Percentiles rank a stretch among this genome's conserved stretches.
phyloP scores from a whole-genome alignment of 1,140 invertebrate species.

The Battus philenor region DNA sequence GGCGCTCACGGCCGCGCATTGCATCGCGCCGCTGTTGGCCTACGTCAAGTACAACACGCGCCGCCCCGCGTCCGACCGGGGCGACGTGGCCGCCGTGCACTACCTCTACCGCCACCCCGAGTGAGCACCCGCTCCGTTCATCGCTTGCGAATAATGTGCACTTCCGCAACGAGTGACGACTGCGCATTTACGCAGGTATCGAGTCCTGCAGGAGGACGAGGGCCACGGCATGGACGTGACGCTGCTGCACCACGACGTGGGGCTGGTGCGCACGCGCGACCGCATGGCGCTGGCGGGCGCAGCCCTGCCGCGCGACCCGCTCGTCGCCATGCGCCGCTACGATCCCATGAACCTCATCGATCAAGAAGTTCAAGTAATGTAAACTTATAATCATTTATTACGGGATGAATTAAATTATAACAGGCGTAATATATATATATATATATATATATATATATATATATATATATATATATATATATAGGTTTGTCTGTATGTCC shows the following conservation, averaged over 20 bases:
- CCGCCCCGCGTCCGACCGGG: slow-evolving; percentile 28
- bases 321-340: slow-evolving; percentile 26
- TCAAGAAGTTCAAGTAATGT: slow-evolving; percentile 33
- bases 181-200: slow-evolving; percentile 38
- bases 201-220: slow-evolving; percentile 39
- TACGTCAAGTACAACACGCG: slow-evolving; percentile 53
- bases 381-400: too few relatives aligned
- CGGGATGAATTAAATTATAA: too few relatives aligned
- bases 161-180: too few relatives aligned
- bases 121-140: too few relatives aligned
- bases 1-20: slow-evolving; percentile 59
- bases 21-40: slow-evolving; percentile 33
- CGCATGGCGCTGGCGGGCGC: slow-evolving; percentile 29
- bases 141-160: neutral
- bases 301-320: slow-evolving; percentile 14
- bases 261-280: slow-evolving; percentile 43
- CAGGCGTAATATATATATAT: too few relatives aligned
- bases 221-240: slow-evolving; percentile 45
- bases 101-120: slow-evolving; percentile 51
- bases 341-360: slow-evolving; percentile 23
- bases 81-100: slow-evolving; percentile 33
- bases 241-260: slow-evolving; percentile 54
- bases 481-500: too few relatives aligned
- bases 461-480: too few relatives aligned
- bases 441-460: too few relatives aligned